Evolutionary conservation across 1,140 invertebrate genomes (phyloP).

Genomic region (Carcinoscorpius rotundicauda): DNA sequence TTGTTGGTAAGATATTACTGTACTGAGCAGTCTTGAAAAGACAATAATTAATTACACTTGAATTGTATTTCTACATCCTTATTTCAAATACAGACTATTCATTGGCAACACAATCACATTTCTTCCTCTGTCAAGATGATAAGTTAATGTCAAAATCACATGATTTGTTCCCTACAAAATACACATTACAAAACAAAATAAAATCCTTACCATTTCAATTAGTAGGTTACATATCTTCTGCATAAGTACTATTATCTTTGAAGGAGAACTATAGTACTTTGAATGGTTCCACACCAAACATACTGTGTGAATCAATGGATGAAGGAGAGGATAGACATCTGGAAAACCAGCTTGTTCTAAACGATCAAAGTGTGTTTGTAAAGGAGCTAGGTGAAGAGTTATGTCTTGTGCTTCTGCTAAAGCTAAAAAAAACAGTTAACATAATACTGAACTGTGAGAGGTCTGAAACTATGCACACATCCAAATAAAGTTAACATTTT

Average conservation of each 20-base stretch:
- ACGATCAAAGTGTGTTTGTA: slow-evolving; percentile 56
- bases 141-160: not conserved
- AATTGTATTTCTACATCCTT: not conserved
- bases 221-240: slow-evolving; percentile 82
- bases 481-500: no score
- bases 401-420: slow-evolving; percentile 84
- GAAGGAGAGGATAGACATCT: slow-evolving; percentile 58
- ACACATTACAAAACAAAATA: not conserved
- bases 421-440: slow-evolving; percentile 35
- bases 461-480: not conserved
- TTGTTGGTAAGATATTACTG: no score
- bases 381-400: slow-evolving; percentile 66
- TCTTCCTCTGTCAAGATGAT: not conserved
- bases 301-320: slow-evolving; percentile 64
- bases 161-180: not conserved
- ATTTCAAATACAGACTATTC: slow-evolving; percentile 1
- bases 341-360: slow-evolving; percentile 76
- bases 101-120: not conserved
- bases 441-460: not conserved
- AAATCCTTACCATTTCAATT: slow-evolving; percentile 44
- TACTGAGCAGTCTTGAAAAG: not conserved
- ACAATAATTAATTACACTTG: slow-evolving; percentile 3
- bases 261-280: slow-evolving; percentile 74
- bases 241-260: slow-evolving; percentile 75
- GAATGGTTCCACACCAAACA: slow-evolving; percentile 82